These are phyloP conservation scores for Bugula neritina DNA, from an alignment of 2,888 invertebrate genomes.

Conservation along the genomic window DNA sequence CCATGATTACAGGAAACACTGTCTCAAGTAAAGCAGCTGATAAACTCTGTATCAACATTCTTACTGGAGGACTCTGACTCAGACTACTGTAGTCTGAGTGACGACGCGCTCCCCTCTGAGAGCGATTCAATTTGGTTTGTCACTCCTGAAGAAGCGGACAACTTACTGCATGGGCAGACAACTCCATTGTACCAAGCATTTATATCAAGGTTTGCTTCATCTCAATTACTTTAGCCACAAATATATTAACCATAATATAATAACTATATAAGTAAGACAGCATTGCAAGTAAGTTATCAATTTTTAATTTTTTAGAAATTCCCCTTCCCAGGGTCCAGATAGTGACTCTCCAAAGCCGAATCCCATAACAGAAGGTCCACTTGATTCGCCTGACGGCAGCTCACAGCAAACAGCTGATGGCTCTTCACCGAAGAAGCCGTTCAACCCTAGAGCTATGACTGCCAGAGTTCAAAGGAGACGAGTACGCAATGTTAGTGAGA, in stretches of 20 bases:
- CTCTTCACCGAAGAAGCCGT: not conserved
- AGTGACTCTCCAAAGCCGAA: no score
- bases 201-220: constrained; percentile 2
- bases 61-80: not conserved
- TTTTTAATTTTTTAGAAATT: no score
- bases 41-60: not conserved
- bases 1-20: not conserved
- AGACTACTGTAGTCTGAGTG: not conserved
- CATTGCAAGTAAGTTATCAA: no score
- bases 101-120: not conserved
- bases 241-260: no score
- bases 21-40: not conserved
- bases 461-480: not conserved
- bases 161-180: not conserved
- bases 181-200: not conserved
- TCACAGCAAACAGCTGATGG: no score
- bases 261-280: no score
- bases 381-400: no score
- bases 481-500: not conserved
- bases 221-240: no score
- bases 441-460: constrained; percentile 21
- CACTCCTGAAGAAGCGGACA: constrained; percentile 18
- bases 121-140: constrained; percentile 8
- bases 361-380: no score
- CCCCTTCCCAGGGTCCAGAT: no score